Base-by-base conservation (phyloP, 2,888 invertebrate genomes). In the Trisateles emortualis region DNA sequence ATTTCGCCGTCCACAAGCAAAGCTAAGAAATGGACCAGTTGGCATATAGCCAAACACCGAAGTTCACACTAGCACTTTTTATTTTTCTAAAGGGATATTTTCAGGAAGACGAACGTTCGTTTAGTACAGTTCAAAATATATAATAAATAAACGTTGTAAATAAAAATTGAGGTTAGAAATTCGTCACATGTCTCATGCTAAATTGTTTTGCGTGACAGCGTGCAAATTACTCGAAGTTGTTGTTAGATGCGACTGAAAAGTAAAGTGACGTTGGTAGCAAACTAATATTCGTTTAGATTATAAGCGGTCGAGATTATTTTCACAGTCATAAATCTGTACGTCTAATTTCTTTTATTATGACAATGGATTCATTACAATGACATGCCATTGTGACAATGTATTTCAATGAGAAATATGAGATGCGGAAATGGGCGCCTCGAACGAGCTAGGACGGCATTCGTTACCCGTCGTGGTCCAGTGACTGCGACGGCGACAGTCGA, bases 1-100 rank as follows among this genome's bases (percentile, higher is more conserved):
- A 86, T 84, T 86, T 79, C 79, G 70, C 74, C 80, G 78, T 81
- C 75, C 77, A 78, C 81, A 52, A 73, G 69, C 64, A 73, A 78
- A 80, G 71, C 82, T 81, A 76, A 84, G 87, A 90, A 88, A 89
- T 86, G 87, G 83, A 89, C 81, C 84, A 87, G 70, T 85, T 92
- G 92, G 92, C 88, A 62, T 1, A 6, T 9, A 41, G 87, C 92
- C 92, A 91, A 83, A 50, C 57, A 64, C 72, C 72, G 78, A 64
- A 57, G 70, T 77, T 80, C 72, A 81, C 77, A 72, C 68, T 62
- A 71, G 57, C 64, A 65, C 68, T 68, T 81, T 85, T 68, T 29
- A 32, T 46, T 69, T 84, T 82, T 74, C 69, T 64, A 65, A 81
- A 83, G 79, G 76, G 76, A 81, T 79, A 77, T 81, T 83, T 33